Percentiles rank a stretch among this genome's conserved stretches.
These are phyloP conservation scores for Sminthurides aquaticus DNA, from an alignment of 2,888 invertebrate species.

Conservation along the genomic window DNA sequence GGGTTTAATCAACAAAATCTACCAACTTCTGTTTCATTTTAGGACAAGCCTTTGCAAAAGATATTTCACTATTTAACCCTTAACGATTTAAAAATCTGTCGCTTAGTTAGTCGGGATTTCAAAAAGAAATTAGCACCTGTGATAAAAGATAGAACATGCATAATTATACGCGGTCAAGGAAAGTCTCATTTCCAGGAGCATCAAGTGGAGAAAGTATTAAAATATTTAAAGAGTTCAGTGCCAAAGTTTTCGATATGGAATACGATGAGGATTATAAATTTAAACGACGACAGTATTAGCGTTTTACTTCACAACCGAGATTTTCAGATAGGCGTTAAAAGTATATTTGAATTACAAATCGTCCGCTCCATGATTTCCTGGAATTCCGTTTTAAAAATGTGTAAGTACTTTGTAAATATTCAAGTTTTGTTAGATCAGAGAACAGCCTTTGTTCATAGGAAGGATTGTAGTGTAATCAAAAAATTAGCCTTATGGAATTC, in stretches of 20 bases:
- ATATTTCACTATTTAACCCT: neutral
- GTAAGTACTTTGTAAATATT: constrained; percentile 16
- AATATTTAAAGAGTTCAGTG: constrained; percentile 15
- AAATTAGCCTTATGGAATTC: constrained; percentile 7
- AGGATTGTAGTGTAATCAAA: neutral
- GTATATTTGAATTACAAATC: constrained; percentile 9
- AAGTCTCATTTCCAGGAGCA: constrained; percentile 12
- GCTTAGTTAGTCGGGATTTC: constrained; percentile 23
- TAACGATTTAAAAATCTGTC: constrained; percentile 21
- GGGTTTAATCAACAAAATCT: too few species aligned
- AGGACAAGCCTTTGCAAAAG: neutral
- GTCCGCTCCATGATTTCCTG: constrained; percentile 9
- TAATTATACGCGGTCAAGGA: constrained; percentile 18
- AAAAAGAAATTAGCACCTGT: constrained; percentile 10
- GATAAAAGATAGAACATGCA: constrained; percentile 5
- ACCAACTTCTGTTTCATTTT: neutral
- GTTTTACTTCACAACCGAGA: constrained; percentile 1
- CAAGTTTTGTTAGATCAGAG: constrained; percentile 9
- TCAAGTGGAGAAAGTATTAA: constrained; percentile 10
- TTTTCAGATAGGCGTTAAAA: constrained; percentile 18
- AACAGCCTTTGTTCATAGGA: neutral
- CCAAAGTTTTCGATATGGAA: constrained; percentile 22
- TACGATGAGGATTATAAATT: constrained; percentile 9
- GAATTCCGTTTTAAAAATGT: constrained; percentile 1
- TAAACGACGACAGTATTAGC: constrained; percentile 4